Evolutionary conservation across 2,888 invertebrate genomes (phyloP).

Genomic region (Caenorhabditis becei): DNA sequence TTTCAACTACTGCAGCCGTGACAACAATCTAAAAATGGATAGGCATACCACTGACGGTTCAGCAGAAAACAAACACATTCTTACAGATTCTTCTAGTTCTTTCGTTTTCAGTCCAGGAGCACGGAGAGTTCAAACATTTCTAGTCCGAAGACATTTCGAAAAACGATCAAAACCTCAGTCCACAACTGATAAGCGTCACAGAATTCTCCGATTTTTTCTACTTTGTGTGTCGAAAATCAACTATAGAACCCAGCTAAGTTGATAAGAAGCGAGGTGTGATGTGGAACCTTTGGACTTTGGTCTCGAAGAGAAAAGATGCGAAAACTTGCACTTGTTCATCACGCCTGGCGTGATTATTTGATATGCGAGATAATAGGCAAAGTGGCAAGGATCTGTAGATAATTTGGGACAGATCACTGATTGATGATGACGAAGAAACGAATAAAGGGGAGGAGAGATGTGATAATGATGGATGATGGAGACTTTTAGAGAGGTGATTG

Average conservation of each 20-base stretch:
- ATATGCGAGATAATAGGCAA: background rate
- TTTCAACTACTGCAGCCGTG: background rate
- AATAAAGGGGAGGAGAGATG: constrained; percentile 16
- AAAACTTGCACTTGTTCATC: constrained; percentile 11
- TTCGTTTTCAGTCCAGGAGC: too few relatives aligned
- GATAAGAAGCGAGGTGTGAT: constrained; percentile 39
- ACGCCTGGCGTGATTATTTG: constrained; percentile 36
- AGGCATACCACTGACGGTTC: background rate
- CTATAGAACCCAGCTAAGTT: background rate
- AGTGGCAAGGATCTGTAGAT: constrained; percentile 7
- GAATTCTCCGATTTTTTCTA: constrained; percentile 18
- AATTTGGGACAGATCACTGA: constrained; percentile 7
- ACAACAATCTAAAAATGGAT: constrained; percentile 5
- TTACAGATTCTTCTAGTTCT: background rate
- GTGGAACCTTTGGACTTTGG: constrained; percentile 47
- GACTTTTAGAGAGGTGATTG: background rate
- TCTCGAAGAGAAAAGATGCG: constrained; percentile 15
- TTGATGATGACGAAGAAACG: constrained; percentile 15
- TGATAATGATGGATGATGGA: constrained; percentile 25
- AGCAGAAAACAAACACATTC: background rate
- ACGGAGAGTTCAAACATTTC: too few relatives aligned
- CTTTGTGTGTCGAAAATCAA: constrained; percentile 7
- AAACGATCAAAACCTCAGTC: background rate
- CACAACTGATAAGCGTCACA: constrained; percentile 1
- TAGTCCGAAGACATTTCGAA: background rate